A percentile compares a stretch with the other conserved stretches of the same genome.
Conservation (phyloP, 2,797 vertebrate species). For the Spheniscus humboldti region DNA sequence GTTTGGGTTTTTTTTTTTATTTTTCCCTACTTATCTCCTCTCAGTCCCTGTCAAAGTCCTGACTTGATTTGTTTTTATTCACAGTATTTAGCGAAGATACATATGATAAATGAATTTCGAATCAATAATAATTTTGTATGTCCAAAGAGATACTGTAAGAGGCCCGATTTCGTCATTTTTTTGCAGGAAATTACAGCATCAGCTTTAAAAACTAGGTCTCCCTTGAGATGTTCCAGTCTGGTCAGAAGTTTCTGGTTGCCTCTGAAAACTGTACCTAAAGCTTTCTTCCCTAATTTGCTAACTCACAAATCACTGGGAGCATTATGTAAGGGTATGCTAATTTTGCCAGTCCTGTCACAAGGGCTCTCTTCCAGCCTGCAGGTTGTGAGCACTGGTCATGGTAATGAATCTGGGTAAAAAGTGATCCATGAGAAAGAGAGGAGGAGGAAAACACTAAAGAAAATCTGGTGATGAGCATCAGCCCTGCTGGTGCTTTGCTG, state of each 20-base stretch:
- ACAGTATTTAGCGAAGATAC: not conserved
- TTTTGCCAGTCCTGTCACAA: not conserved
- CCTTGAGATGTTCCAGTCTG: not conserved
- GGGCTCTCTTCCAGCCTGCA: not conserved
- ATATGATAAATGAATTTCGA: not conserved
- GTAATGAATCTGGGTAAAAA: conserved; percentile 41
- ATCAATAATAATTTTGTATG: not conserved
- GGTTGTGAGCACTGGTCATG: conserved; percentile 14
- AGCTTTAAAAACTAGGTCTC: not conserved
- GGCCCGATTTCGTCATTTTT: not conserved
- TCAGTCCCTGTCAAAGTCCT: not conserved
- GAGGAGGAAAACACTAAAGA: conserved; percentile 31
- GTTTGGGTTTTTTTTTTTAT: not conserved
- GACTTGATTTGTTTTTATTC: not conserved
- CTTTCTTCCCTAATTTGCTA: conserved; percentile 26
- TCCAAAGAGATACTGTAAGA: not conserved
- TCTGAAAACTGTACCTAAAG: not conserved
- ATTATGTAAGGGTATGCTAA: conserved; percentile 9
- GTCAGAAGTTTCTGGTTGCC: not conserved
- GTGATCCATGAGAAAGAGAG: conserved; percentile 24
- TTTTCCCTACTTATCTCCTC: not conserved
- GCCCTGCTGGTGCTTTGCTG: conserved; percentile 33
- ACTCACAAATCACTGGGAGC: not conserved
- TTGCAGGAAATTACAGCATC: not conserved
- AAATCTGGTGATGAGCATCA: conserved; percentile 15